These are phyloP conservation scores for Drosophila tristis DNA, from an alignment of 1,140 invertebrate genomes.

Conservation along the genomic window DNA sequence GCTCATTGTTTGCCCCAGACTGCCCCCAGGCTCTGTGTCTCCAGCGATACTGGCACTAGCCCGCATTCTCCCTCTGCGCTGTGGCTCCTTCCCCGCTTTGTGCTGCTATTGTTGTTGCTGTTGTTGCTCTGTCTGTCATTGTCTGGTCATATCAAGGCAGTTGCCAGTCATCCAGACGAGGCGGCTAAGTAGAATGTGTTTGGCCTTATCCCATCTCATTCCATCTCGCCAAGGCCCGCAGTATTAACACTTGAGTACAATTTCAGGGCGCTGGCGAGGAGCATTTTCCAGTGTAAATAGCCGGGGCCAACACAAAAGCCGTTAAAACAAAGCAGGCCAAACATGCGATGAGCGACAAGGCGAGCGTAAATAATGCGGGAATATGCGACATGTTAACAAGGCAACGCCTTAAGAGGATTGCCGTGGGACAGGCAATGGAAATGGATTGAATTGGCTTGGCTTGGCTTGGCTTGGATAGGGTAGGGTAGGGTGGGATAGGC, in stretches of 20 bases:
- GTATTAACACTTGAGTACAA: constrained; percentile 72
- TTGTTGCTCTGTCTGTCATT: constrained; percentile 28
- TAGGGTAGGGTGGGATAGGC: too few relatives aligned
- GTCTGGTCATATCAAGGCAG: constrained; percentile 57
- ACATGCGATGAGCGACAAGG: constrained; percentile 19
- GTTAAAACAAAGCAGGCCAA: constrained; percentile 65
- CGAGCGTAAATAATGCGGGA: constrained; percentile 66
- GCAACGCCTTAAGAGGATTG: constrained; percentile 54
- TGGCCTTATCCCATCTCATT: constrained; percentile 61
- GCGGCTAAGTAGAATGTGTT: constrained; percentile 54
- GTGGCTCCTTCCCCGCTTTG: constrained; percentile 14
- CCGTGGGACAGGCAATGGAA: neutral
- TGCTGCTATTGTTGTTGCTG: constrained; percentile 1
- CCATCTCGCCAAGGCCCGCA: constrained; percentile 51
- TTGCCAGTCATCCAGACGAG: constrained; percentile 44
- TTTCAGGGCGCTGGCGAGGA: constrained; percentile 19
- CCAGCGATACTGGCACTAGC: constrained; percentile 20
- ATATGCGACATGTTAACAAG: constrained; percentile 78
- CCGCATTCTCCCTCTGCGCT: neutral
- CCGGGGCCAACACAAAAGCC: constrained; percentile 34
- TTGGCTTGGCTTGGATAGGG: too few relatives aligned
- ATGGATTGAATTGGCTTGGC: neutral
- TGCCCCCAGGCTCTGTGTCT: constrained; percentile 4
- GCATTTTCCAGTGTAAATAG: constrained; percentile 68
- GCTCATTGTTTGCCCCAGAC: constrained; percentile 26